Percentiles rank a stretch among this genome's conserved stretches.
Conservation (phyloP, 2,888 invertebrate genomes). For the Boloria selene region DNA sequence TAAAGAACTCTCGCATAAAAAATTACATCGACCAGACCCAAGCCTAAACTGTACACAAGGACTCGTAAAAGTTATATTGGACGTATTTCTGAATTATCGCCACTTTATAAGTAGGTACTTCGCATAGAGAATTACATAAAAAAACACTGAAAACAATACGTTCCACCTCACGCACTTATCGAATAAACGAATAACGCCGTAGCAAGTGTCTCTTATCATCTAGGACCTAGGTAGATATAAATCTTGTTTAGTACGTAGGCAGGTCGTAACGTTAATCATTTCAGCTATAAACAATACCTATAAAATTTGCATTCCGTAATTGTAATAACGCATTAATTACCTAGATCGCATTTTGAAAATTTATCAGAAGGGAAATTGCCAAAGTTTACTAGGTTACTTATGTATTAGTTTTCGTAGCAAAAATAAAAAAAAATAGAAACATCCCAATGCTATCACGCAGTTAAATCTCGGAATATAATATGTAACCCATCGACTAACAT, state of each 20-base stretch:
- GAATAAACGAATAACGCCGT: slow-evolving; percentile 26
- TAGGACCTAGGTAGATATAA: slow-evolving; percentile 35
- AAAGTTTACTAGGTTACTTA: too few relatives aligned
- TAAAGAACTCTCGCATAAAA: background rate
- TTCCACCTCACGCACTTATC: slow-evolving; percentile 26
- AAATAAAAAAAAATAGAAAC: too few relatives aligned
- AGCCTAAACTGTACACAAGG: background rate
- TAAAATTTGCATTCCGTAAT: background rate
- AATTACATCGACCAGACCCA: background rate
- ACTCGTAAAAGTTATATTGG: background rate
- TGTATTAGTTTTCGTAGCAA: too few relatives aligned
- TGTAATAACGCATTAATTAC: background rate
- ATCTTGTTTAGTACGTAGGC: slow-evolving; percentile 31
- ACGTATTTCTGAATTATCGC: background rate
- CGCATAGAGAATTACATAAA: background rate
- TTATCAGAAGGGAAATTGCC: too few relatives aligned
- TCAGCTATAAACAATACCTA: background rate
- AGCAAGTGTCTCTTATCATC: slow-evolving; percentile 34
- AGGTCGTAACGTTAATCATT: background rate
- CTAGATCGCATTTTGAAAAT: background rate
- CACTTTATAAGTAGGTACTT: slow-evolving; percentile 16
- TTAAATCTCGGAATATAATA: too few relatives aligned
- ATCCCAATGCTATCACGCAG: too few relatives aligned
- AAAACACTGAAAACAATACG: slow-evolving; percentile 29
- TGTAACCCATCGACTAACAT: too few relatives aligned